Percentiles rank a stretch among this genome's conserved stretches.
Conservation (phyloP, 2,888 invertebrate genomes). For the Xylota segnis region DNA sequence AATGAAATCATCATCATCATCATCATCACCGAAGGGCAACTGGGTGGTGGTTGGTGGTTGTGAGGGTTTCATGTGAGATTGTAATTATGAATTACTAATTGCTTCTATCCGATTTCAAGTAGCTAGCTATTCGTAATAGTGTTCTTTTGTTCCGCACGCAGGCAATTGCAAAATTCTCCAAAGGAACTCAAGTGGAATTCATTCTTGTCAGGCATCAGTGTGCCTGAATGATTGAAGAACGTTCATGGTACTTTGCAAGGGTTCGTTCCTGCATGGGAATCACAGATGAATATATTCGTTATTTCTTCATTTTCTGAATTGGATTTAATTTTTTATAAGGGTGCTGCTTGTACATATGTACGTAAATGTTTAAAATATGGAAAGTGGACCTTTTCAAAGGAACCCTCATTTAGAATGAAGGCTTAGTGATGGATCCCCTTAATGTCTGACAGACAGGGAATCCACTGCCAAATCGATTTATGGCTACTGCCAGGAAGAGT, state of each 20-base stretch:
- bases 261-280: not conserved
- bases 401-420: conserved; percentile 5
- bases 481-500: not conserved
- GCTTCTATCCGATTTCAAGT: conserved; percentile 49
- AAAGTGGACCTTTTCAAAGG: not conserved
- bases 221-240: conserved; percentile 31
- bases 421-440: not conserved
- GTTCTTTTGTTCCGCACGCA: conserved; percentile 21
- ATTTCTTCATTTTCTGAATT: conserved; percentile 24
- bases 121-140: conserved; percentile 26
- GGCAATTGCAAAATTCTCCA: not conserved
- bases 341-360: not conserved
- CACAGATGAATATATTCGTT: not conserved
- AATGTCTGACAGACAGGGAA: not conserved
- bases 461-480: not conserved
- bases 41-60: too few relatives aligned
- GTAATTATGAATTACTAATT: conserved; percentile 50
- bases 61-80: not conserved
- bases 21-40: not conserved
- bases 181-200: conserved; percentile 34
- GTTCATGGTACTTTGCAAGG: not conserved
- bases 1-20: conserved; percentile 8
- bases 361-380: conserved; percentile 5
- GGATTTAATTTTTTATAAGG: conserved; percentile 31
- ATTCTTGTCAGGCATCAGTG: conserved; percentile 25